Percentiles rank a stretch among this genome's conserved stretches.
Evolutionary conservation across 2,797 vertebrate species (phyloP).

Genomic region (Serranus cabrilla): DNA sequence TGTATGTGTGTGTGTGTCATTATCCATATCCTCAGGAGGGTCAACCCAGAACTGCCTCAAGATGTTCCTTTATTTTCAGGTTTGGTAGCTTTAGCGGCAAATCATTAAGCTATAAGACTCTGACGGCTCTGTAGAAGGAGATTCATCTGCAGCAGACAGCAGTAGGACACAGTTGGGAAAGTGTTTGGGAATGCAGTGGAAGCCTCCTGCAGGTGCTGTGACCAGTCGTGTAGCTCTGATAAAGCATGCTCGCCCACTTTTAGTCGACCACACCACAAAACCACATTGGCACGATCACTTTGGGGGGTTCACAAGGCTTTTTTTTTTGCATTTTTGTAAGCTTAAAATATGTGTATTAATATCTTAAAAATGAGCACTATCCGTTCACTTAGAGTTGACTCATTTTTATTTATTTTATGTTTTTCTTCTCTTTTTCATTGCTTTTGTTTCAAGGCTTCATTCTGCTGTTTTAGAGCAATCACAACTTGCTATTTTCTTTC

Average conservation of each 20-base stretch:
- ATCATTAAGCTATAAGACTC: conserved; percentile 47
- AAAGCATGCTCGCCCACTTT: conserved; percentile 70
- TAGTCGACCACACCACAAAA: conserved; percentile 49
- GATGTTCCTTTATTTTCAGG: conserved; percentile 51
- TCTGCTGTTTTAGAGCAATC: conserved; percentile 66
- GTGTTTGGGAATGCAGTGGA: conserved; percentile 37
- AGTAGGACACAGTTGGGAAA: conserved; percentile 19
- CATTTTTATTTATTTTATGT: conserved; percentile 78
- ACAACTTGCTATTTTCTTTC: conserved; percentile 58
- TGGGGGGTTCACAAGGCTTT: conserved; percentile 45
- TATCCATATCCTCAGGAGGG: conserved; percentile 68
- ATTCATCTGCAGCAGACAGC: conserved; percentile 22
- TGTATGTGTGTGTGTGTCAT: conserved; percentile 27
- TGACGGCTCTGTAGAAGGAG: conserved; percentile 41
- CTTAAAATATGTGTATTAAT: conserved; percentile 73
- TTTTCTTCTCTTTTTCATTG: conserved; percentile 31
- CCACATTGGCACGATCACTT: conserved; percentile 53
- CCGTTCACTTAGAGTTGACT: conserved; percentile 70
- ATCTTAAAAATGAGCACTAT: conserved; percentile 70
- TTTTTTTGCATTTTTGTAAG: conserved; percentile 59
- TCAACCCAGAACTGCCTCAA: conserved; percentile 72
- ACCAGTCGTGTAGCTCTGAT: conserved; percentile 61
- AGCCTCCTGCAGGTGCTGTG: conserved; percentile 65
- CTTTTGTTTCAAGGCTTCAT: conserved; percentile 56
- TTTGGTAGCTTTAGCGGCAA: conserved; percentile 63